A percentile compares a stretch with the other conserved stretches of the same genome.
Conservation (phyloP, 2,113 vertebrate species). For the Pagrus major region DNA sequence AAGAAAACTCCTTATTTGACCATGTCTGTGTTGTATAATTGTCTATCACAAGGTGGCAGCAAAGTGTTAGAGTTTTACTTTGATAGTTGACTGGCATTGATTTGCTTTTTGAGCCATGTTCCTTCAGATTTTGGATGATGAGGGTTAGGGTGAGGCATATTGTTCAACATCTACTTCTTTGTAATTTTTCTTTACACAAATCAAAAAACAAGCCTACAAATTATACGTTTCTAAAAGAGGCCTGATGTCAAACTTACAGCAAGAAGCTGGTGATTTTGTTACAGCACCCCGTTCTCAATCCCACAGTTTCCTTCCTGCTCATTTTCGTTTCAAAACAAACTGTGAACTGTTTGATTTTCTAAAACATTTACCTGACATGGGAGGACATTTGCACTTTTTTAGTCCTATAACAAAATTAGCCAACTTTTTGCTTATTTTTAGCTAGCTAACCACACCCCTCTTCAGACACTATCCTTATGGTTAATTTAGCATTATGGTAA, state of each 20-base stretch:
- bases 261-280: slow-evolving; percentile 9
- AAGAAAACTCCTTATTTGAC: slow-evolving; percentile 29
- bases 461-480: no score
- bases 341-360: slow-evolving; percentile 39
- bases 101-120: slow-evolving; percentile 19
- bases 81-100: background rate
- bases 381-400: slow-evolving; percentile 7
- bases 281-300: background rate
- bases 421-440: slow-evolving; percentile 3
- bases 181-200: background rate
- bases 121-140: slow-evolving; percentile 4
- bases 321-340: slow-evolving; percentile 16
- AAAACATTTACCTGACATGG: background rate
- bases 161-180: background rate
- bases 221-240: background rate
- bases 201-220: background rate
- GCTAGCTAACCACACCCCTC: background rate
- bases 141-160: background rate
- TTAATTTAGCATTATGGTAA: slow-evolving; percentile 3
- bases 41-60: slow-evolving; percentile 66
- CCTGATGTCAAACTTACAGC: background rate
- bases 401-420: background rate
- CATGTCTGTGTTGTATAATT: slow-evolving; percentile 61
- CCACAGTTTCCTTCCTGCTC: background rate
- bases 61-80: slow-evolving; percentile 23